Conservation (phyloP, 64 coral and sea anemone genomes). For the Platygyra sinensis region DNA sequence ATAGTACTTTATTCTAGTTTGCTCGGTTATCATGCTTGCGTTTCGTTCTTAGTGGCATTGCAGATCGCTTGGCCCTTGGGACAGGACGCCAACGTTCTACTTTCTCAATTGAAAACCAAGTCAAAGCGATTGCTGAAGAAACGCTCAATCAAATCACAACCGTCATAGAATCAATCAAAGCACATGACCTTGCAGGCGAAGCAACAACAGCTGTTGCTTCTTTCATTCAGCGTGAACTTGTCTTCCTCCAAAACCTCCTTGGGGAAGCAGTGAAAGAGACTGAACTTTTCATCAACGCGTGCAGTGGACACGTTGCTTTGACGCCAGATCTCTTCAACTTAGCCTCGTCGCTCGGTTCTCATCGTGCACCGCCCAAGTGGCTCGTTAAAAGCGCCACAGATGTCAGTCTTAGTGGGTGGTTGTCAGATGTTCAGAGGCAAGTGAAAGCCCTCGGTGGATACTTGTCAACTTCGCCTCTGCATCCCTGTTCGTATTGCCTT, state of each 20-base stretch:
- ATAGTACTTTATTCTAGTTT: neutral
- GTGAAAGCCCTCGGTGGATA: neutral
- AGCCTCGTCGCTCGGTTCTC: neutral
- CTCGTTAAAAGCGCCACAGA: neutral
- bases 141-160: constrained; percentile 7
- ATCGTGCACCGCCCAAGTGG: constrained; percentile 20
- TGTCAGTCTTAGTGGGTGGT: neutral
- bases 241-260: constrained; percentile 3
- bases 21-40: neutral
- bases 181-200: neutral
- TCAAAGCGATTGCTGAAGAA: constrained; percentile 4
- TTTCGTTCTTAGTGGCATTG: neutral
- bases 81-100: neutral
- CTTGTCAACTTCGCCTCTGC: neutral
- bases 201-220: neutral
- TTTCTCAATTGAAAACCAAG: neutral
- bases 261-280: neutral
- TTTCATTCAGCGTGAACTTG: constrained; percentile 39
- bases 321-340: constrained; percentile 34
- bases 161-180: neutral
- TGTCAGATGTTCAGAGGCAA: neutral
- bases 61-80: neutral
- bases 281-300: constrained; percentile 6
- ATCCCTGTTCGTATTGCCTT: constrained; percentile 21
- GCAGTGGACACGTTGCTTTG: constrained; percentile 14